Evolutionary conservation across 2,113 vertebrate genomes (phyloP), one percentile per base, ranked within the genome.

Genomic region (Cariama cristata): DNA sequence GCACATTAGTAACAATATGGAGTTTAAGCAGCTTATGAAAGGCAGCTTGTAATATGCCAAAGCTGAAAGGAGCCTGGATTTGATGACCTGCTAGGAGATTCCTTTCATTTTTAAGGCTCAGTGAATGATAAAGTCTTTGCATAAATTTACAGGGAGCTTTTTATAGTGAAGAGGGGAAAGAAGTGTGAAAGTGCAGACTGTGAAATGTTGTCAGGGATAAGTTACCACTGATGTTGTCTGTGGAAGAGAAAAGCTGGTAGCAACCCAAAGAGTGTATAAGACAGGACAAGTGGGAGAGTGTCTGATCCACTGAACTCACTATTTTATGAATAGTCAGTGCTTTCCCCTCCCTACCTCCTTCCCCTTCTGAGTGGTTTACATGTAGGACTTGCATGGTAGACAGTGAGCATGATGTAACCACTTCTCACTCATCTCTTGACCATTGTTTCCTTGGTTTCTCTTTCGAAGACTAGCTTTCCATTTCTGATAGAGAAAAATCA

Each of bases 121-220:
- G 53, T 38, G 33, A 93, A 96, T 88, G 69, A 90, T 86, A 68
- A 94, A 75, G 45, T 71, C 74, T 95, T 91, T 79, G 89, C 93
- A 95, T 93, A 95, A 94, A 95, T 95, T 97, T 97, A 49, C 87
- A 69, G 50, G 14, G 35, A 93, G 62, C 40, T 97, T 96, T 96
- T 96, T 95, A 88, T 93, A 94, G 77, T 38, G 58, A 76, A 93
- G 22, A 7, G 35, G 9, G 28, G 10, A 96, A 94, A 94, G 66
- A 49, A 90, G 49, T 2, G 2, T 94, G 87, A 94, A 97, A 93
- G 74, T 85, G 62, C 77, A 85, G 71, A 30, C 49, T 81, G 35
- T 63, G 77, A 83, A 96, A 92, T 76, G 28, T 92, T 18, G 2
- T 82, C 77, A 79, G 33, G 62, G 60, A 49, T 79, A 85, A 87